Evolutionary conservation across 2,888 invertebrate genomes (phyloP), one percentile per base, ranked within the genome.

Genomic region (Callimorpha dominula): DNA sequence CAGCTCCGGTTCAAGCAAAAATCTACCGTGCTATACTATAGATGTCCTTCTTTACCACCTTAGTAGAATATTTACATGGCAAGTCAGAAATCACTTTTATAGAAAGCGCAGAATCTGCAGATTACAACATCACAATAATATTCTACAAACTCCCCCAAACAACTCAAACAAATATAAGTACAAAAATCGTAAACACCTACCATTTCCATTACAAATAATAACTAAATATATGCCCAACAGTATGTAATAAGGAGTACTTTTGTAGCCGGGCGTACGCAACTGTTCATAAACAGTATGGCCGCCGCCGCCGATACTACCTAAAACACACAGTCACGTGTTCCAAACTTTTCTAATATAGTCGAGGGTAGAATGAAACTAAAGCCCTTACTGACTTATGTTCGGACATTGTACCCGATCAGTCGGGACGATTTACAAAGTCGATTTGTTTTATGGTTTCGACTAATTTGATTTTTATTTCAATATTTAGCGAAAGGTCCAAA

Each of bases 271-370:
- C 81, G 80, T 79, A 77, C 73, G 12, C 70, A 82, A 82, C 72
- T 76, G 65, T 60, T 73, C 68, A 67, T 79, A 79, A 78, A 79
- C 77, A 43, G 73, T 72, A 76, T 69, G 77, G 74, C 67, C 64
- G 15, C 63, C 12, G 74, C 67, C 64, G 15, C 63, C 12, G 66
- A 72, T 78, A 78, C 78, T 78, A 67, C 69, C 78, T 62, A 42
- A 70, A 64, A 73, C 75, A 42, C 73, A 84, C 43, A 17, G 78
- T 74, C 83, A 78, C 76, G 77, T 77, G 82, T 73, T 69, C 73
- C 57, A 20, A 86, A 86, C 79, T 86, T 86, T 85, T 75, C 73
- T 80, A 86, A 86, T 86, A 86, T 80, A 72, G 77, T 72, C 54
- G 57, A 70, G 57, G 71, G 52, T 64, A n/a, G 71, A 50, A 40